Evolutionary conservation across 1,140 invertebrate genomes (phyloP).

Genomic region (Fragariocoptes setiger): DNA sequence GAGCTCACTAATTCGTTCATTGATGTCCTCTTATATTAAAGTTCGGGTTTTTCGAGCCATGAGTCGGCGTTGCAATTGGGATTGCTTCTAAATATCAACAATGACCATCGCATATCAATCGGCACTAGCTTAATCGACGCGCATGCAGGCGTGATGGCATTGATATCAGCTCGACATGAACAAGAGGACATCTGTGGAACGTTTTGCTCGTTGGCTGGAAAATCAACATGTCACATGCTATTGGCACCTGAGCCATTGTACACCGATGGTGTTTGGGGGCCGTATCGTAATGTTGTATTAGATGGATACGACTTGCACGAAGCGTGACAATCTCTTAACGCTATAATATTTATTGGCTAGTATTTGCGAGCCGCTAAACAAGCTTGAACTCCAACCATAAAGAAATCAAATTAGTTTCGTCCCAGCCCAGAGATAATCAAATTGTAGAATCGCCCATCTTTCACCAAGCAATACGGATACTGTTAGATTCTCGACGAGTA

Average conservation of each 20-base stretch:
- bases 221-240: slow-evolving; percentile 78
- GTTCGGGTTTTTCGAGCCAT: no score
- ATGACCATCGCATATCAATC: slow-evolving; percentile 30
- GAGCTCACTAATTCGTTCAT: no score
- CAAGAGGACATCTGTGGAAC: not conserved
- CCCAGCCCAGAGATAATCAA: no score
- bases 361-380: no score
- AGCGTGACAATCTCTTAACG: slow-evolving; percentile 71
- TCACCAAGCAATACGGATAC: no score
- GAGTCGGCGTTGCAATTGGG: not conserved
- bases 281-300: slow-evolving; percentile 60
- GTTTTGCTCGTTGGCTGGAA: slow-evolving; percentile 24
- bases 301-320: slow-evolving; percentile 57
- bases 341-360: no score
- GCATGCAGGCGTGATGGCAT: slow-evolving; percentile 58
- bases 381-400: no score
- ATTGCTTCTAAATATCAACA: not conserved
- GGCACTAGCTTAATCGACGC: slow-evolving; percentile 72
- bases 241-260: slow-evolving; percentile 20
- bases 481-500: no score
- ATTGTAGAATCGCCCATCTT: no score
- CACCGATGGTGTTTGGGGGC: slow-evolving; percentile 53
- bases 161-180: slow-evolving; percentile 5
- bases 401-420: no score
- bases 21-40: no score